Percentiles rank a stretch among this genome's conserved stretches.
Conservation (phyloP, 2,888 invertebrate genomes). For the Ryuthela nishihirai region DNA sequence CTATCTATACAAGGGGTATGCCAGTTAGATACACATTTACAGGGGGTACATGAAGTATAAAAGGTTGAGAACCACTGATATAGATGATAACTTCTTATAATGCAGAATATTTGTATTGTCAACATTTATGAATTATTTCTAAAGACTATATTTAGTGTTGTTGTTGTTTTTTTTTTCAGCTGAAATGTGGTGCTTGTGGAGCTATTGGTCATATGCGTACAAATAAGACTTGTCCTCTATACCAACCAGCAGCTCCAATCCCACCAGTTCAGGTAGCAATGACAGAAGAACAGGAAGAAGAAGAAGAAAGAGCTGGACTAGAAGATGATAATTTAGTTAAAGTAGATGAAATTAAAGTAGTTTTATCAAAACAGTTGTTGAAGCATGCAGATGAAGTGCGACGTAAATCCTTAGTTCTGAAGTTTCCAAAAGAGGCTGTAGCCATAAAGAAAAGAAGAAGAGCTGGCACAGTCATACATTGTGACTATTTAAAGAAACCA, state of each 20-base stretch:
- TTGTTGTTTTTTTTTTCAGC: constrained; percentile 46
- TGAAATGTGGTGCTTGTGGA: constrained; percentile 96
- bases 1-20: too few species aligned
- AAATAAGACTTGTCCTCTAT: constrained; percentile 95
- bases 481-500: constrained; percentile 83
- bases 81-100: too few species aligned
- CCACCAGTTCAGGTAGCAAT: constrained; percentile 65
- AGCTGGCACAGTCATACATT: constrained; percentile 67
- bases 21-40: too few species aligned
- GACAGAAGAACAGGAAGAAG: constrained; percentile 75
- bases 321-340: constrained; percentile 83
- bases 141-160: neutral
- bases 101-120: too few species aligned
- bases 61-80: too few species aligned
- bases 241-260: constrained; percentile 55
- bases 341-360: constrained; percentile 92
- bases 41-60: too few species aligned
- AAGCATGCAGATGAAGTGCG: constrained; percentile 86
- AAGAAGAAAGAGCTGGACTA: constrained; percentile 65
- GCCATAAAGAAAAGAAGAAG: constrained; percentile 59
- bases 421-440: constrained; percentile 70
- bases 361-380: constrained; percentile 77
- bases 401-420: constrained; percentile 69
- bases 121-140: too few species aligned
- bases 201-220: constrained; percentile 75